phyloP scores from a whole-genome alignment of 2,888 invertebrate species.

The Lathronympha strigana region DNA sequence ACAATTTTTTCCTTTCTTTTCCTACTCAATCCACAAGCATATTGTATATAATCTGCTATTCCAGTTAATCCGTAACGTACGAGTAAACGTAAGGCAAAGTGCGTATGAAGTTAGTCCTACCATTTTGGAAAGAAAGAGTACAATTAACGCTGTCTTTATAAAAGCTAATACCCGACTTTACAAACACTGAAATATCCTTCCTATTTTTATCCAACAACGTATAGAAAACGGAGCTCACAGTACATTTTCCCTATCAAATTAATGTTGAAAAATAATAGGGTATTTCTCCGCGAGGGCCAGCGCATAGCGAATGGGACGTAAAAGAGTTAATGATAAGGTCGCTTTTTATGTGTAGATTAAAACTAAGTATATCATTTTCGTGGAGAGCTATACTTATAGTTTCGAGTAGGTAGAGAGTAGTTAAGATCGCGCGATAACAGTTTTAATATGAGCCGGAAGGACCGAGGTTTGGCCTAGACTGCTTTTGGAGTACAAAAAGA shows the following conservation, averaged over 20 bases:
- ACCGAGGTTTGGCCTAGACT: slow-evolving; percentile 55
- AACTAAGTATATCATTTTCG: slow-evolving; percentile 77
- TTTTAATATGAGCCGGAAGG: slow-evolving; percentile 83
- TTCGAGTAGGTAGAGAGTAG: slow-evolving; percentile 75
- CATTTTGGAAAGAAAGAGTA: too few species aligned
- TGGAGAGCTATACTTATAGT: slow-evolving; percentile 67
- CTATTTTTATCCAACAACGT: slow-evolving; percentile 20
- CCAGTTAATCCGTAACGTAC: too few species aligned
- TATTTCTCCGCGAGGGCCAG: slow-evolving; percentile 45
- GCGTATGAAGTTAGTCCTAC: too few species aligned
- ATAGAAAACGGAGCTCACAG: slow-evolving; percentile 24
- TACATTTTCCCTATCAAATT: slow-evolving; percentile 77
- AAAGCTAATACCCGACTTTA: slow-evolving; percentile 47
- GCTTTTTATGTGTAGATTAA: slow-evolving; percentile 56
- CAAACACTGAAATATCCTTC: slow-evolving; percentile 28
- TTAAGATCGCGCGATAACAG: slow-evolving; percentile 80
- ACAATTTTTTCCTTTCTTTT: too few species aligned
- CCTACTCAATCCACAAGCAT: too few species aligned
- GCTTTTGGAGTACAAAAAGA: neutral
- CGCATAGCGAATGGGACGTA: slow-evolving; percentile 52
- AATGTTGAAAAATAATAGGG: slow-evolving; percentile 77
- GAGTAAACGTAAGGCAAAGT: too few species aligned
- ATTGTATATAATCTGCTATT: too few species aligned
- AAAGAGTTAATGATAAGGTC: slow-evolving; percentile 51
- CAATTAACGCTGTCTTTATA: slow-evolving; percentile 57